Conservation (phyloP, 2,888 invertebrate genomes). For the Sericinus montela region DNA sequence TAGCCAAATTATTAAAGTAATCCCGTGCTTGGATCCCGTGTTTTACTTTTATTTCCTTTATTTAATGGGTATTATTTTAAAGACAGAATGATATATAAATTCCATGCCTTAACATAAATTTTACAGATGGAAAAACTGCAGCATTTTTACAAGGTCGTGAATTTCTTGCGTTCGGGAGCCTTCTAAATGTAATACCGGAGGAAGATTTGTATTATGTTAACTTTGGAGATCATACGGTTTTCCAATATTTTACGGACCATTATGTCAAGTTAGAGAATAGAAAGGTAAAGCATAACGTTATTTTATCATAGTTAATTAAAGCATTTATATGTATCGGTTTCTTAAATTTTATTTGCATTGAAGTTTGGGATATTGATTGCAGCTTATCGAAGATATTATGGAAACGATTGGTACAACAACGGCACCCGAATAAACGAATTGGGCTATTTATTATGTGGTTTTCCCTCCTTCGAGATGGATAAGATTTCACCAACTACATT, state of each 20-base stretch:
- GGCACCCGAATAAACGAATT: slow-evolving; percentile 54
- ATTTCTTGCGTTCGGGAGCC: slow-evolving; percentile 51
- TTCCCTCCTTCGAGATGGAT: slow-evolving; percentile 48
- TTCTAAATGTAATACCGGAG: slow-evolving; percentile 61
- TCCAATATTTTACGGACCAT: slow-evolving; percentile 50
- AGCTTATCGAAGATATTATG: slow-evolving; percentile 60
- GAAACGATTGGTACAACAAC: slow-evolving; percentile 51
- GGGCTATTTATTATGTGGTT: slow-evolving; percentile 65
- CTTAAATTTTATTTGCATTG: slow-evolving; percentile 1
- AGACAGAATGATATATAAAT: too few species aligned
- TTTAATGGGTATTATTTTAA: too few species aligned
- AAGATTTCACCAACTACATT: slow-evolving; percentile 53
- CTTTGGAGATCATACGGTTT: slow-evolving; percentile 61
- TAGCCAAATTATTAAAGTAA: too few species aligned
- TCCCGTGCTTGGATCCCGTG: too few species aligned
- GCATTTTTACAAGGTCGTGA: slow-evolving; percentile 65
- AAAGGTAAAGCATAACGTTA: slow-evolving; percentile 39
- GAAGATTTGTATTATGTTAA: slow-evolving; percentile 68
- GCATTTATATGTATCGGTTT: too few species aligned
- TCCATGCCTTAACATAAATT: too few species aligned
- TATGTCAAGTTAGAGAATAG: slow-evolving; percentile 45
- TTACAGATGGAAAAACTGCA: slow-evolving; percentile 66
- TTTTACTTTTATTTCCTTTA: too few species aligned
- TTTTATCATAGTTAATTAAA: too few species aligned
- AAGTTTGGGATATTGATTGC: slow-evolving; percentile 60